Base-by-base conservation (phyloP, 2,797 vertebrate genomes). In the Alca torda region DNA sequence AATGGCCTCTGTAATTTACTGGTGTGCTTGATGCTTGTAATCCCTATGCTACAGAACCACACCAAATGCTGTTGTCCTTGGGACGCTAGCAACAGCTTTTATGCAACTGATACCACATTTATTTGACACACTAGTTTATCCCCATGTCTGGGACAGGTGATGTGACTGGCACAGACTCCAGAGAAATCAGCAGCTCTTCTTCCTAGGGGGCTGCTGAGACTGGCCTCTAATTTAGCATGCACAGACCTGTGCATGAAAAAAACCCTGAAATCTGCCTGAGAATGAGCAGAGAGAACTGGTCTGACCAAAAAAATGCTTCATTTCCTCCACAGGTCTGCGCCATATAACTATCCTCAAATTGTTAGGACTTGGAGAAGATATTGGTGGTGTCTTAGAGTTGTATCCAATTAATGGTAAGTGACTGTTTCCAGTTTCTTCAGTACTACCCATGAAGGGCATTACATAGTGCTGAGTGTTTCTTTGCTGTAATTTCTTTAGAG, bases 371-470 rank as follows among this genome's bases (percentile, higher is more conserved):
- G 99, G 99, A 59, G 89, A 97, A n/a, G 94, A 97, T 45, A 98
- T 99, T 97, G 99, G 99, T 33, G 99, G 99, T 73, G 98, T 99
- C 89, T 96, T 99, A 98, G 99, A 99, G 91, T 97, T 99, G 25
- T 99, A 99, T 92, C 99, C 99, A 5, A 99, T 99, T 94, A 99
- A 99, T 21, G 99, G 99, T 99, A 98, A 99, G 98, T 91, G 48
- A 68, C 53, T 51, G 14, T 59, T 97, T 39, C 53, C 41, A 46
- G 31, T 56, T 89, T 86, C 61, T 79, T 86, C 77, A 63, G 30
- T 57, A 68, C 10, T 50, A 56, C 5, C 11, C 6, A 24, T 6
- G 13, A 88, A 64, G 26, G 16, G 9, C 13, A 51, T 57, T 75
- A 41, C 37, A 13, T 7, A 41, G 28, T 5, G 23, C 37, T 57